These are phyloP conservation scores for Drosophila fulvimacula DNA, from an alignment of 2,888 invertebrate genomes.

Conservation along the genomic window DNA sequence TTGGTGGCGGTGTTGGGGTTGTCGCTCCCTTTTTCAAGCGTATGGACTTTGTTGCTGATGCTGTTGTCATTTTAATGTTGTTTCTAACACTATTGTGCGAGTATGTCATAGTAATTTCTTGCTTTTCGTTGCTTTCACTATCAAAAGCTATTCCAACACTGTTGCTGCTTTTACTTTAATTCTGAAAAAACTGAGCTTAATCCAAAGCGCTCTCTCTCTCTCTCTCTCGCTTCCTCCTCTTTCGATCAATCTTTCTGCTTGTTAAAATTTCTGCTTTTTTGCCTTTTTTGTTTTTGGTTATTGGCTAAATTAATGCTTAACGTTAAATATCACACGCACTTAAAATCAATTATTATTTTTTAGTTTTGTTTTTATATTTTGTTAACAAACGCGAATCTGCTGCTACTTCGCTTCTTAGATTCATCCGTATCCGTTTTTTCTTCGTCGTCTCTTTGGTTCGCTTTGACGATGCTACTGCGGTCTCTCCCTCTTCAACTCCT, in stretches of 20 bases:
- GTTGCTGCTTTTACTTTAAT: constrained; percentile 23
- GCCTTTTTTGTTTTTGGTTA: constrained; percentile 70
- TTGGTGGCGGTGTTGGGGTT: constrained; percentile 52
- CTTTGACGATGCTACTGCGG: constrained; percentile 40
- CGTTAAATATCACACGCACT: constrained; percentile 85
- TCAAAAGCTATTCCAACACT: constrained; percentile 35
- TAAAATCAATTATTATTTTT: constrained; percentile 81
- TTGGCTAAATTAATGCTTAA: constrained; percentile 83
- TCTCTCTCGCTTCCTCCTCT: constrained; percentile 35
- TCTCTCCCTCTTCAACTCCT: constrained; percentile 13
- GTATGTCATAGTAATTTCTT: constrained; percentile 83
- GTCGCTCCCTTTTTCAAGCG: constrained; percentile 78
- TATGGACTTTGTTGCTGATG: constrained; percentile 81
- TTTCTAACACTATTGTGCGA: constrained; percentile 85
- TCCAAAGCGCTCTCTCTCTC: constrained; percentile 42
- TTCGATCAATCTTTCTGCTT: constrained; percentile 33
- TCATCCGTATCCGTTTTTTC: constrained; percentile 18
- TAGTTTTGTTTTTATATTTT: constrained; percentile 49
- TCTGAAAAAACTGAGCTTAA: constrained; percentile 36
- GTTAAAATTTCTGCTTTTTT: constrained; percentile 73
- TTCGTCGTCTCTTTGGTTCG: constrained; percentile 37
- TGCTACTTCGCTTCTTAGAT: constrained; percentile 38
- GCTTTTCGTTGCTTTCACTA: constrained; percentile 50
- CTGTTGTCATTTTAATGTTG: constrained; percentile 84
- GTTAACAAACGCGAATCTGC: constrained; percentile 49